Base-by-base conservation (phyloP, 2,113 vertebrate species). In the Chrysochloris asiatica region DNA sequence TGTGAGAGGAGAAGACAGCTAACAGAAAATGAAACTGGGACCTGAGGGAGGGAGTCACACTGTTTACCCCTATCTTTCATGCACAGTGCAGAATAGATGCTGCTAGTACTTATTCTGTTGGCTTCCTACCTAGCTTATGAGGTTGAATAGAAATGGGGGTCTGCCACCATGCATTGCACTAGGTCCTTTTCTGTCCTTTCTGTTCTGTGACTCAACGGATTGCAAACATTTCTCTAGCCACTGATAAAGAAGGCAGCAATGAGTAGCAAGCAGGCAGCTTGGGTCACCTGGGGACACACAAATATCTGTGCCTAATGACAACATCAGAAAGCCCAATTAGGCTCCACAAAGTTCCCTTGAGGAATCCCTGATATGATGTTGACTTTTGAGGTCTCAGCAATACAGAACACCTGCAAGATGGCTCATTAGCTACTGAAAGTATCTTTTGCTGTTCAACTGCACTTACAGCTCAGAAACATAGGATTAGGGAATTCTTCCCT, bases 381-480 rank as follows among this genome's bases (percentile, higher is more conserved):
- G 52, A 26, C 56, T 75, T 81, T 36, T 30, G 56, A 38, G 79
- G 47, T 33, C 56, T 17, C n/a, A 30, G 33, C 33, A 45, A 59
- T 54, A 50, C 48, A 45, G 56, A 89, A 59, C 71, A 65, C 56
- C 75, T 92, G 48, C 65, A 81, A 26, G 83, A 82, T 52, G 19
- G 8, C 75, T 90, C 24, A 26, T 47, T 89, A 69, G 76, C 50
- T 36, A 30, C 82, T n/a, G 69, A 38, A 94, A 90, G 26, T n/a
- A 3, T 36, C 80, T 48, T 50, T 21, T 22, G 1, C 22, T 41
- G 2, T 78, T 56, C 52, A 16, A 2, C 48, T 52, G 50, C 28
- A 26, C n/a, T 36, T 45, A 43, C 45, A 21, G 17, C 50, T 59
- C 33, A 48, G 56, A 80, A 54, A 43, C 19, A 11, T 12, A 43